phyloP scores from a whole-genome alignment of 2,888 invertebrate species.

The Brenthis daphne region DNA sequence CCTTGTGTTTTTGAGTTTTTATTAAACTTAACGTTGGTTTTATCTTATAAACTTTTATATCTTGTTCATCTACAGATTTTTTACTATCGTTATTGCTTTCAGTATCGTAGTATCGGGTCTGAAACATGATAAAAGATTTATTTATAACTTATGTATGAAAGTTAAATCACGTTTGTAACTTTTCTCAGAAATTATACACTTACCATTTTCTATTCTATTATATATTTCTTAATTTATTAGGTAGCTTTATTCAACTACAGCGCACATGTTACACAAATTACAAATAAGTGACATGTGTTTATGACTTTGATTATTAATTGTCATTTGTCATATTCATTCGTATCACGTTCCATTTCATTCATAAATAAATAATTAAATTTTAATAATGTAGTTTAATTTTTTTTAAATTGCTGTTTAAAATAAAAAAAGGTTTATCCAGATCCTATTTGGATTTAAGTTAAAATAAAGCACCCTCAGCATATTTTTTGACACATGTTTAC shows the following conservation, averaged over 20 bases:
- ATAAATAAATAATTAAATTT: too few relatives aligned
- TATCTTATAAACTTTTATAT: constrained; percentile 65
- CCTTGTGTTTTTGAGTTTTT: constrained; percentile 55
- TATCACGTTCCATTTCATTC: not conserved
- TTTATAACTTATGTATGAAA: not conserved
- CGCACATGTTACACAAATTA: constrained; percentile 7
- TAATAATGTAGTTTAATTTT: not conserved
- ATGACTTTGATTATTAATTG: constrained; percentile 7
- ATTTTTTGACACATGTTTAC: too few relatives aligned
- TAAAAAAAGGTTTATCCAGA: too few relatives aligned
- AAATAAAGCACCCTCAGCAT: too few relatives aligned
- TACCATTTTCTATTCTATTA: constrained; percentile 48
- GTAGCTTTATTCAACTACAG: not conserved
- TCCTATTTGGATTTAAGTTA: too few relatives aligned
- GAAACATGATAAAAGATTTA: constrained; percentile 4
- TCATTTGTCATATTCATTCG: not conserved
- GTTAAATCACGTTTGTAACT: too few relatives aligned
- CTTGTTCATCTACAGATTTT: constrained; percentile 24
- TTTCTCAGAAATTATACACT: constrained; percentile 3
- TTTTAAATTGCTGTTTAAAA: too few relatives aligned
- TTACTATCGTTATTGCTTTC: constrained; percentile 42
- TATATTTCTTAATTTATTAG: constrained; percentile 20
- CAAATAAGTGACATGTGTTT: constrained; percentile 7
- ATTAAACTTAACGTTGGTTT: constrained; percentile 58
- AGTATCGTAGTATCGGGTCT: constrained; percentile 54